phyloP scores from a whole-genome alignment of 2,113 vertebrate genomes.

The Lagopus leucura region DNA sequence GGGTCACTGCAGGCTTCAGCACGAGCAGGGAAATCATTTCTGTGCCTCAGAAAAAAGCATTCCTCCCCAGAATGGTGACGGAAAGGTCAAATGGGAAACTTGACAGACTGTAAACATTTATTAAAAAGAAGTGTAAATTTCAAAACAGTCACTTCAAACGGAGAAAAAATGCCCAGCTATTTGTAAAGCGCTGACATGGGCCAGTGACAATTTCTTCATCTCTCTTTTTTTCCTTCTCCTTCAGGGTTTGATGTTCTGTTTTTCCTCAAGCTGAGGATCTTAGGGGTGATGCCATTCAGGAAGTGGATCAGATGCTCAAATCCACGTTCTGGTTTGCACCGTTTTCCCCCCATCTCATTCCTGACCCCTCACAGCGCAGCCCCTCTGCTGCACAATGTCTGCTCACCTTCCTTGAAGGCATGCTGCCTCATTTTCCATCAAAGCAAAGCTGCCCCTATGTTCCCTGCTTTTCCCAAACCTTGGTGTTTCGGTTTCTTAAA shows the following conservation, averaged over 20 bases:
- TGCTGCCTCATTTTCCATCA: not conserved
- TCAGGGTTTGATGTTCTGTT: not conserved
- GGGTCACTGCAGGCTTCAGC: not conserved
- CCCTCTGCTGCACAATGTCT: not conserved
- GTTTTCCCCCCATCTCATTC: fast-evolving
- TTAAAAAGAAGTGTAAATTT: not conserved
- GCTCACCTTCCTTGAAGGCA: not conserved
- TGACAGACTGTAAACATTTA: not conserved
- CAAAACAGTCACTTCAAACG: not conserved
- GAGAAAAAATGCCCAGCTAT: not conserved
- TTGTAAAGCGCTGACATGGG: not conserved
- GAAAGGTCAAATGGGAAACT: not conserved
- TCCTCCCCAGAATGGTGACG: not conserved
- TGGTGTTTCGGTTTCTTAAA: not conserved
- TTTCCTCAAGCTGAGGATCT: not conserved
- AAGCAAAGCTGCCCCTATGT: not conserved
- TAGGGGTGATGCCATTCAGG: not conserved
- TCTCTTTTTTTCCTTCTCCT: not conserved
- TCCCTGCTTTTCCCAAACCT: not conserved
- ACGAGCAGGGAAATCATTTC: not conserved
- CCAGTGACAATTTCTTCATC: not conserved
- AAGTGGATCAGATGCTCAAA: not conserved
- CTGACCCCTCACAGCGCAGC: fast-evolving
- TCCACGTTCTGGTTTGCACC: not conserved
- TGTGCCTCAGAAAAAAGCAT: not conserved